Percentiles rank a stretch among this genome's conserved stretches.
phyloP scores from a whole-genome alignment of 2,113 vertebrate species.

The Lethenteron camtschaticum region DNA sequence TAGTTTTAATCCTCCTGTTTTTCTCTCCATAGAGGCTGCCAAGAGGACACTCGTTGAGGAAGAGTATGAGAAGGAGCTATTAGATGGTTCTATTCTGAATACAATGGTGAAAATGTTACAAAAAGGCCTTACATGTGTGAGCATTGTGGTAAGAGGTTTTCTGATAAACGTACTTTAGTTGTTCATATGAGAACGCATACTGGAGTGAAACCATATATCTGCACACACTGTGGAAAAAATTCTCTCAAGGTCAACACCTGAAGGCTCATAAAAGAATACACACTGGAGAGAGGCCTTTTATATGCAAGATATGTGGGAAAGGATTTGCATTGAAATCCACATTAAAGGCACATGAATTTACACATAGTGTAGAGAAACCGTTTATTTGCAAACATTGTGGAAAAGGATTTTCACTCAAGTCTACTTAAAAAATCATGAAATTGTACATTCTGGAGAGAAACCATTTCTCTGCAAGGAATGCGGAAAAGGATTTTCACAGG shows the following conservation, averaged over 20 bases:
- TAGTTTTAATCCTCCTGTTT: too few species aligned
- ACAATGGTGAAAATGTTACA: too few species aligned
- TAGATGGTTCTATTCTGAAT: too few species aligned
- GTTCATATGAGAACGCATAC: conserved; percentile 3
- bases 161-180: neutral
- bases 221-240: neutral
- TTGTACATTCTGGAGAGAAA: too few species aligned
- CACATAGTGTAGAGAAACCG: conserved; percentile 1
- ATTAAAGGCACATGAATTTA: conserved; percentile 6
- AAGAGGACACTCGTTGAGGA: too few species aligned
- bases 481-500: too few species aligned
- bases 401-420: conserved; percentile 4
- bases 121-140: conserved; percentile 10
- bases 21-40: too few species aligned
- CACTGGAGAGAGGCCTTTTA: neutral
- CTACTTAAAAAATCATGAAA: too few species aligned
- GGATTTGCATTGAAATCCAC: neutral
- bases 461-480: too few species aligned
- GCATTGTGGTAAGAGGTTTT: conserved; percentile 5
- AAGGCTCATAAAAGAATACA: neutral
- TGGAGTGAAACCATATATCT: neutral
- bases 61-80: too few species aligned
- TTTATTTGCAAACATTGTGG: conserved; percentile 11
- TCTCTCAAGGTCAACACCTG: conserved; percentile 11
- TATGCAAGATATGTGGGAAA: conserved; percentile 5